These are phyloP conservation scores for Leucoptera coffeella DNA, from an alignment of 2,888 invertebrate species.

Conservation along the genomic window DNA sequence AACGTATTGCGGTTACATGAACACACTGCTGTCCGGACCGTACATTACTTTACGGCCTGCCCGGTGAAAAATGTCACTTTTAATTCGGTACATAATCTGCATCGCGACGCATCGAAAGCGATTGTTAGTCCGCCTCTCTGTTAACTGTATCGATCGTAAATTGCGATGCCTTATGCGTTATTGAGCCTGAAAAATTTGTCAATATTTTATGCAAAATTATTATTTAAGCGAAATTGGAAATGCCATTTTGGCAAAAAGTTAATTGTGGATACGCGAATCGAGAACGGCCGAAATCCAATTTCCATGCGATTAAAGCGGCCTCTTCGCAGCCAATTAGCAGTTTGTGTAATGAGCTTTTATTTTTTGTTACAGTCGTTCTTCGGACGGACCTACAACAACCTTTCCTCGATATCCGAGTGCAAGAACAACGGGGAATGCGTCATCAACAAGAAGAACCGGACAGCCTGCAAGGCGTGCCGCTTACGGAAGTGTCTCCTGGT, in stretches of 20 bases:
- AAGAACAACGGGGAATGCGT: constrained; percentile 88
- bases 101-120: too few relatives aligned
- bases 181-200: constrained; percentile 30
- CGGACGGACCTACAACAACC: constrained; percentile 86
- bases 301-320: constrained; percentile 2
- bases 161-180: constrained; percentile 37
- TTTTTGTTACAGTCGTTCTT: constrained; percentile 80
- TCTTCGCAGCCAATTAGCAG: too few relatives aligned
- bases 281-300: constrained; percentile 3
- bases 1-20: constrained; percentile 33
- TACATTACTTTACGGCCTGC: too few relatives aligned
- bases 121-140: constrained; percentile 26
- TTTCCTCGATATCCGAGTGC: constrained; percentile 83
- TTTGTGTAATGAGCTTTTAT: too few relatives aligned
- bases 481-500: constrained; percentile 80
- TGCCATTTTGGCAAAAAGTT: constrained; percentile 18
- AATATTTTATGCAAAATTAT: constrained; percentile 44
- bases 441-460: constrained; percentile 89
- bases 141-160: constrained; percentile 46
- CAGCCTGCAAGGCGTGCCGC: constrained; percentile 86
- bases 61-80: constrained; percentile 50
- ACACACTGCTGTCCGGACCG: too few relatives aligned
- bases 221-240: constrained; percentile 24
- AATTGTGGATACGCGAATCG: constrained; percentile 9
- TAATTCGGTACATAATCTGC: constrained; percentile 24